phyloP scores from a whole-genome alignment of 2,113 vertebrate species.

The Erpornis zantholeuca region DNA sequence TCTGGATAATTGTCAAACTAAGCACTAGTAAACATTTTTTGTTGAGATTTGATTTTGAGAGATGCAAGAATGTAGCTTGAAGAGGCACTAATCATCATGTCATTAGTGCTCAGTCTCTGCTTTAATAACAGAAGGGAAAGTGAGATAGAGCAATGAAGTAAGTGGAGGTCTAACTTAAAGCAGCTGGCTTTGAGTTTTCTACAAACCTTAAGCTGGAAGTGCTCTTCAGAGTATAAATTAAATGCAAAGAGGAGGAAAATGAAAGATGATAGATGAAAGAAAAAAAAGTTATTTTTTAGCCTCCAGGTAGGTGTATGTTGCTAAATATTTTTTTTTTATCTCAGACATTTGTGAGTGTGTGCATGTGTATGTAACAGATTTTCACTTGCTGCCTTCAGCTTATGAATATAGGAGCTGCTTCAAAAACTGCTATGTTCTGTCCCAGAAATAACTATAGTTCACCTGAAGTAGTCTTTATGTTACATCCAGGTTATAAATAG shows the following conservation, averaged over 20 bases:
- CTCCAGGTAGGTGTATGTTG: neutral
- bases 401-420: neutral
- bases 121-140: slow-evolving; percentile 16
- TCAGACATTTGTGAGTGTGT: neutral
- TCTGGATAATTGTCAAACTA: slow-evolving; percentile 10
- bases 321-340: neutral
- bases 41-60: slow-evolving; percentile 19
- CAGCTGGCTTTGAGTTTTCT: neutral
- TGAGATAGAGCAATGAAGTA: neutral
- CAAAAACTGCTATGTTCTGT: neutral
- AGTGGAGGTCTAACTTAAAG: neutral
- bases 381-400: neutral
- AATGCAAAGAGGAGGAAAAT: neutral
- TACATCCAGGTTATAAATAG: neutral
- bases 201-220: neutral
- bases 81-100: slow-evolving; percentile 3
- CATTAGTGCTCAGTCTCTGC: slow-evolving; percentile 2
- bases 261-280: neutral
- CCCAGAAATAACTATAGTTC: neutral
- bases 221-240: neutral
- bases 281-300: neutral
- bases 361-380: neutral
- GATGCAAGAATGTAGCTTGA: neutral
- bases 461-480: neutral
- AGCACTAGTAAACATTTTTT: slow-evolving; percentile 7